phyloP scores from a whole-genome alignment of 2,113 vertebrate species.

The Fulica atra region DNA sequence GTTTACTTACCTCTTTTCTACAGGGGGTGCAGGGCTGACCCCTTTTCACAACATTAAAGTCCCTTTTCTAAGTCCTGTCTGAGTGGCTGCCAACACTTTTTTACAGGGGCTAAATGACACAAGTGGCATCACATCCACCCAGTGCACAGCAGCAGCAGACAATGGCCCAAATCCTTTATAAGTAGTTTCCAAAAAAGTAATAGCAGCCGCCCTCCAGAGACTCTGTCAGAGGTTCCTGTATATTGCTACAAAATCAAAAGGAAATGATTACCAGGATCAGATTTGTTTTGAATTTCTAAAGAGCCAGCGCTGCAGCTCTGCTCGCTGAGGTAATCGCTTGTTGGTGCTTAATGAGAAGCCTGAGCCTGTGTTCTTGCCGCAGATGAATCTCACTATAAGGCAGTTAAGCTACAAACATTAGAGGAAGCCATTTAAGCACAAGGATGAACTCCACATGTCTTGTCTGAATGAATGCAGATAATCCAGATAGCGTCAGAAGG shows the following conservation, averaged over 20 bases:
- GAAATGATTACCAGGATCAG: background rate
- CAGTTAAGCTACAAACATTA: background rate
- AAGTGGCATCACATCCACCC: background rate
- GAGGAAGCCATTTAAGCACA: background rate
- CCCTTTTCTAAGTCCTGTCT: background rate
- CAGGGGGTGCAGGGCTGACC: background rate
- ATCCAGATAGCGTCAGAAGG: fast-evolving
- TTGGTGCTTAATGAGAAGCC: background rate
- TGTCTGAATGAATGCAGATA: background rate
- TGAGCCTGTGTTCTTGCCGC: background rate
- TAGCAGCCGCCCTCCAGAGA: background rate
- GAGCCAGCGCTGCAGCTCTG: background rate
- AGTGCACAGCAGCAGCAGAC: background rate
- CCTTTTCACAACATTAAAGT: background rate
- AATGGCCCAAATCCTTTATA: background rate
- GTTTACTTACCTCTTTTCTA: background rate
- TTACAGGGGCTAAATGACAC: background rate
- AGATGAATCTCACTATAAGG: background rate
- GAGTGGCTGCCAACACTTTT: background rate
- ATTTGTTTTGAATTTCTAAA: background rate
- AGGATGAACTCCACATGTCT: background rate
- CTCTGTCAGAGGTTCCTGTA: background rate
- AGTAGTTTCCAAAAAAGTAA: background rate
- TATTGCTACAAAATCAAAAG: background rate
- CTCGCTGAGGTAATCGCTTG: background rate